These are phyloP conservation scores for Calypte anna DNA, from an alignment of 2,113 vertebrate species.

Conservation along the genomic window DNA sequence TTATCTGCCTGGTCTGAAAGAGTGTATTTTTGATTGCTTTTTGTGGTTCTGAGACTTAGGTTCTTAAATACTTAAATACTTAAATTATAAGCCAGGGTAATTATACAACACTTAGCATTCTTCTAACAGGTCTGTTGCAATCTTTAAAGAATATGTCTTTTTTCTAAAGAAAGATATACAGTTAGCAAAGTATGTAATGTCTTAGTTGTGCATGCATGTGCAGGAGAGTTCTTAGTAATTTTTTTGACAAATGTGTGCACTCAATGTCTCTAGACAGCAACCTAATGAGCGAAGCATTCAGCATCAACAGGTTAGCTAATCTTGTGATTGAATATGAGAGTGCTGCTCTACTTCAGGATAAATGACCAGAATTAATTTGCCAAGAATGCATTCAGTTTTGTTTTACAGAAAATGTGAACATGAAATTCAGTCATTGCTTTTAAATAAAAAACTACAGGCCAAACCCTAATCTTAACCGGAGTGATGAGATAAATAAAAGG, in stretches of 20 bases:
- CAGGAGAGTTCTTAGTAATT: conserved; percentile 29
- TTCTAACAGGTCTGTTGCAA: background rate
- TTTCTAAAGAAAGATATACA: background rate
- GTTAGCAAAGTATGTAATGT: background rate
- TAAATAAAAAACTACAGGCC: background rate
- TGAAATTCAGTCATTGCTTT: background rate
- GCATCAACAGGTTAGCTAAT: conserved; percentile 63
- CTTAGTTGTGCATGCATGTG: conserved; percentile 2
- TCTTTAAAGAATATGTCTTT: background rate
- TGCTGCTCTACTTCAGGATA: conserved; percentile 1
- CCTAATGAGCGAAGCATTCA: conserved; percentile 48
- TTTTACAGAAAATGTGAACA: background rate
- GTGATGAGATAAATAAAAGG: background rate
- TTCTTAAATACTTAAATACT: background rate
- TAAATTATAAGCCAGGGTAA: background rate
- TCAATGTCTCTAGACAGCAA: conserved; percentile 36
- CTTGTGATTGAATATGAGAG: conserved; percentile 21
- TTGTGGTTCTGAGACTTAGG: background rate
- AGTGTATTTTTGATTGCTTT: background rate
- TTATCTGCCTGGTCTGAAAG: background rate
- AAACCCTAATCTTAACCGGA: background rate
- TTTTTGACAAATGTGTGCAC: conserved; percentile 40
- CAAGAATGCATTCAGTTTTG: background rate
- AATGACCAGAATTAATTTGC: conserved; percentile 42
- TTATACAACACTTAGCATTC: background rate